phyloP scores from a whole-genome alignment of 2,113 vertebrate genomes.

The Passer montanus region DNA sequence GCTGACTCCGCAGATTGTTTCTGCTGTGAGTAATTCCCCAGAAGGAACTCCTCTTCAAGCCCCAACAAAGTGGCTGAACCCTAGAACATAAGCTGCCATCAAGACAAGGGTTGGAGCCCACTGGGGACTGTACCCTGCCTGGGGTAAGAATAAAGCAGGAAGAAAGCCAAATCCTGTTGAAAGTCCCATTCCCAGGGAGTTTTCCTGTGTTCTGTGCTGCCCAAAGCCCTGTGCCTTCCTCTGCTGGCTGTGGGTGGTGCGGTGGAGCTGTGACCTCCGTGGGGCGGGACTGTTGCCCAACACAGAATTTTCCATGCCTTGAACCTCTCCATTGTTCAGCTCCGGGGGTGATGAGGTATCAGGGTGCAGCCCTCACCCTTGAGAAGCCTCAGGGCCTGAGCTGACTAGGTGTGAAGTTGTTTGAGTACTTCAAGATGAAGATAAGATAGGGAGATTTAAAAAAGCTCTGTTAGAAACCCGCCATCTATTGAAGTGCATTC shows the following conservation, averaged over 20 bases:
- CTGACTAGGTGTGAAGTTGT: constrained; percentile 55
- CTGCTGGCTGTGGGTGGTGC: rapidly evolving
- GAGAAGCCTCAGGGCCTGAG: constrained; percentile 43
- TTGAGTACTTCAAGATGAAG: constrained; percentile 40
- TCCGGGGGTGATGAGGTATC: not conserved
- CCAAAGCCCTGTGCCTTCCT: not conserved
- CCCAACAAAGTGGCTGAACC: constrained; percentile 17
- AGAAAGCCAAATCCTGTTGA: not conserved
- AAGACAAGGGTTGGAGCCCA: not conserved
- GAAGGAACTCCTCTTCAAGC: constrained; percentile 29
- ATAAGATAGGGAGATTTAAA: constrained; percentile 12
- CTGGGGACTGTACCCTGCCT: not conserved
- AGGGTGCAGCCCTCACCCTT: constrained; percentile 21
- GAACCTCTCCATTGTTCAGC: constrained; percentile 50
- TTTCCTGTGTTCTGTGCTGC: not conserved
- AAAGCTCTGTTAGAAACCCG: not conserved
- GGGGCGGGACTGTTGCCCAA: not conserved
- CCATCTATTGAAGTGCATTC: constrained; percentile 1
- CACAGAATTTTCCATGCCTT: not conserved
- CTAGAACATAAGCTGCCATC: not conserved
- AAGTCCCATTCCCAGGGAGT: not conserved
- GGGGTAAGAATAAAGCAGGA: not conserved
- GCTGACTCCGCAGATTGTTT: constrained; percentile 18
- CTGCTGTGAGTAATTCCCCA: not conserved
- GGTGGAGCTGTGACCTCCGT: not conserved